Percentiles rank a stretch among this genome's conserved stretches.
Evolutionary conservation across 2,888 invertebrate species (phyloP).

Genomic region (Erynnis tages): DNA sequence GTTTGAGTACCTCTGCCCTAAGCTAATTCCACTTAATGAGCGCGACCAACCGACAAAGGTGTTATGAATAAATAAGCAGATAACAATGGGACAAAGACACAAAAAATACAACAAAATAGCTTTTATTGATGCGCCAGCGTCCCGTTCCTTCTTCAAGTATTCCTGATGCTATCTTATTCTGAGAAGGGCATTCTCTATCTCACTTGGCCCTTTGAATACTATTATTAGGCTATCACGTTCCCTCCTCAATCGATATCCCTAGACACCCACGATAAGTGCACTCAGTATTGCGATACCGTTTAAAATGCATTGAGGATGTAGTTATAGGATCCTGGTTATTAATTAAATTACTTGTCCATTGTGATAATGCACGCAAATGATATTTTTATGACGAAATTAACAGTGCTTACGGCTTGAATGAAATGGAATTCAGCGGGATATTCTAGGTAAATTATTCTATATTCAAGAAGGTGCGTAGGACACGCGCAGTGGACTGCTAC

Average conservation of each 20-base stretch:
- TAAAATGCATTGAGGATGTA: neutral
- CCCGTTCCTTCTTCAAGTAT: conserved; percentile 62
- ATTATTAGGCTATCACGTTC: conserved; percentile 45
- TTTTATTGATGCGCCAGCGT: conserved; percentile 67
- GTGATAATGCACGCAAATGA: too few species aligned
- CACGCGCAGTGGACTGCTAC: too few species aligned
- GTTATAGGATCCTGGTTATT: neutral
- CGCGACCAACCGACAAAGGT: conserved; percentile 72
- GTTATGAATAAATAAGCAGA: conserved; percentile 75
- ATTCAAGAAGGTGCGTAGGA: too few species aligned
- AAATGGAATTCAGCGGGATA: too few species aligned
- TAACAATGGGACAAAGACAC: conserved; percentile 48
- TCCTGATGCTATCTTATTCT: conserved; percentile 77
- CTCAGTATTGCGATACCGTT: conserved; percentile 38
- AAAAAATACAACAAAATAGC: conserved; percentile 44
- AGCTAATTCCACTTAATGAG: conserved; percentile 67
- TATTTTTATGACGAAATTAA: too few species aligned
- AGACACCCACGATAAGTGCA: conserved; percentile 64
- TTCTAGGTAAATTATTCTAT: too few species aligned
- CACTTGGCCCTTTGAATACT: conserved; percentile 34
- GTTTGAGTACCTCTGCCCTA: conserved; percentile 16
- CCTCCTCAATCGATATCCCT: conserved; percentile 66
- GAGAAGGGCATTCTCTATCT: conserved; percentile 56
- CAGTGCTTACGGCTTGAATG: too few species aligned
- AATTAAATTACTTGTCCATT: too few species aligned